Evolutionary conservation across 2,888 invertebrate genomes (phyloP).

Genomic region (Conomelus anceps): DNA sequence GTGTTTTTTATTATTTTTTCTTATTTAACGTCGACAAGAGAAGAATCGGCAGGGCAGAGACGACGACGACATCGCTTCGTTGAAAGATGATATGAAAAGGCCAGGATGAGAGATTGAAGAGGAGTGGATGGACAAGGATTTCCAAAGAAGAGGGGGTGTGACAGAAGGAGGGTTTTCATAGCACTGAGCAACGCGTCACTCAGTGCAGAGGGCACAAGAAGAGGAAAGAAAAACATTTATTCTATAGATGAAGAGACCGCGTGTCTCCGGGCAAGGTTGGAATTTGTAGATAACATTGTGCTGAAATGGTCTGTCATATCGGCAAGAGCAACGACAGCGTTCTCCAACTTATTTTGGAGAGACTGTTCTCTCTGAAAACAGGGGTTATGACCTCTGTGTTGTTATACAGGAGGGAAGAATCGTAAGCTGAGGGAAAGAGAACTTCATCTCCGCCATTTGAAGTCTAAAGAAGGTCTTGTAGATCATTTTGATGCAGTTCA

Average conservation of each 20-base stretch:
- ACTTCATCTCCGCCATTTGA: not conserved
- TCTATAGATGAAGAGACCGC: not conserved
- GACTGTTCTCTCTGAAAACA: not conserved
- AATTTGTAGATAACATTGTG: constrained; percentile 10
- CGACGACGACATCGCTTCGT: not conserved
- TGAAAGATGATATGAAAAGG: not conserved
- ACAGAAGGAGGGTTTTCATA: not conserved
- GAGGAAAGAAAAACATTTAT: not conserved
- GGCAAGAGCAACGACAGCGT: not conserved
- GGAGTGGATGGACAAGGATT: not conserved
- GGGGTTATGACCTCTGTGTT: not conserved
- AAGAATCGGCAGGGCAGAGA: not conserved
- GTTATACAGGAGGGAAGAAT: not conserved
- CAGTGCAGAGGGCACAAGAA: not conserved
- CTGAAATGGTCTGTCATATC: constrained; percentile 11
- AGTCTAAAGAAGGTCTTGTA: too few species aligned
- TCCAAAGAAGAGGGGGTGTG: not conserved
- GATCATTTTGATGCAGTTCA: too few species aligned
- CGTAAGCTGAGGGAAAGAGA: not conserved
- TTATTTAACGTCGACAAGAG: not conserved
- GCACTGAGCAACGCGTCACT: not conserved
- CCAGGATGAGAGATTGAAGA: not conserved
- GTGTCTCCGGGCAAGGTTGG: not conserved
- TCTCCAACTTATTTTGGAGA: not conserved
- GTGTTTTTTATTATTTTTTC: not conserved